Conservation (phyloP, 2,113 vertebrate genomes). For the Cairina moschata region DNA sequence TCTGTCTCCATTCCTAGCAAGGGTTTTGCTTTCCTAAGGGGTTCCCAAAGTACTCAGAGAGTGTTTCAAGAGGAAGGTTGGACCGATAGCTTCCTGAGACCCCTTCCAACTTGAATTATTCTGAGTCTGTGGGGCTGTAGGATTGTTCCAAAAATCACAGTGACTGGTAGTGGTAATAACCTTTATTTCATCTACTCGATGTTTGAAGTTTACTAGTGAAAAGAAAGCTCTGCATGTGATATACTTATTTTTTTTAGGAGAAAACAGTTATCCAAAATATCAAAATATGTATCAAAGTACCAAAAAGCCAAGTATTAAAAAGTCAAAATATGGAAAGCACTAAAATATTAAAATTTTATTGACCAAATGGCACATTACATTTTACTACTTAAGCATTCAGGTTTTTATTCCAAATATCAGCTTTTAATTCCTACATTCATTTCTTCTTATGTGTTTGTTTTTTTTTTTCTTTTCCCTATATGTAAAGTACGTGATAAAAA, state of each 20-base stretch:
- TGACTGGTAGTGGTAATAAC: not conserved
- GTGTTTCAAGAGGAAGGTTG: not conserved
- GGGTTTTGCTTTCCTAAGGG: not conserved
- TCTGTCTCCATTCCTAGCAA: not conserved
- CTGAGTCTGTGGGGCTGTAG: not conserved
- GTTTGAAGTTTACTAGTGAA: not conserved
- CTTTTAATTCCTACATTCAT: not conserved
- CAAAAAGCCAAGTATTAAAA: not conserved
- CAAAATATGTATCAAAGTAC: not conserved
- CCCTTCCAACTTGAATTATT: not conserved
- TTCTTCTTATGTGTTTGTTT: not conserved
- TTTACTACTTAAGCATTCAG: not conserved
- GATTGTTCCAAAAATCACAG: not conserved
- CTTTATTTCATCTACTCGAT: not conserved
- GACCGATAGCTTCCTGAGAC: not conserved
- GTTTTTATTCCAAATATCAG: not conserved
- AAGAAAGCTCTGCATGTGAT: not conserved
- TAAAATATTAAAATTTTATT: not conserved
- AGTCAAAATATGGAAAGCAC: not conserved
- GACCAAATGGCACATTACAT: not conserved
- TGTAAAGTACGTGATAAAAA: not conserved
- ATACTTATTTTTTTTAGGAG: not conserved
- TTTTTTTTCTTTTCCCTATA: not conserved
- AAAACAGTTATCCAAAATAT: not conserved
- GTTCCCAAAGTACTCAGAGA: not conserved